phyloP scores from a whole-genome alignment of 1,140 invertebrate genomes.

The Uloborus diversus region DNA sequence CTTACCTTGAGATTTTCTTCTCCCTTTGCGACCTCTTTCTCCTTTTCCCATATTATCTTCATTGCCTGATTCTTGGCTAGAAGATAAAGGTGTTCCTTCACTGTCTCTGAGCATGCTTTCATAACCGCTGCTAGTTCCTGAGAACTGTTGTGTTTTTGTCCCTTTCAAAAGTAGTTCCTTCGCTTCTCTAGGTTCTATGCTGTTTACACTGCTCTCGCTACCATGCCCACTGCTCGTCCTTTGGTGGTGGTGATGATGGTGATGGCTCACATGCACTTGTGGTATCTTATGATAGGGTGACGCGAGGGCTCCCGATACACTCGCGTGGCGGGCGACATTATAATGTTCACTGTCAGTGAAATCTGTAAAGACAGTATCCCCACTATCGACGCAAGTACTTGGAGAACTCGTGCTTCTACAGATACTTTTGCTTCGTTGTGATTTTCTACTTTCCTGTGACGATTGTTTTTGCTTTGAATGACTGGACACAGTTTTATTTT shows the following conservation, averaged over 20 bases:
- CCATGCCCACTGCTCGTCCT: constrained; percentile 50
- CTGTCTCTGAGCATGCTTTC: constrained; percentile 85
- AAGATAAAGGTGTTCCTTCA: constrained; percentile 70
- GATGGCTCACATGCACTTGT: constrained; percentile 29
- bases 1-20: constrained; percentile 41
- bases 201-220: constrained; percentile 44
- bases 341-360: constrained; percentile 49
- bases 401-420: constrained; percentile 44
- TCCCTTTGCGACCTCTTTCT: constrained; percentile 38
- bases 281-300: constrained; percentile 34
- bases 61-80: constrained; percentile 65
- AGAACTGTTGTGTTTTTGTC: constrained; percentile 45
- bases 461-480: constrained; percentile 32
- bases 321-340: constrained; percentile 23
- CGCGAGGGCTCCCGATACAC: constrained; percentile 31
- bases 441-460: constrained; percentile 23
- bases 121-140: constrained; percentile 72
- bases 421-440: constrained; percentile 29
- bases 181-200: constrained; percentile 33
- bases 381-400: constrained; percentile 44
- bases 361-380: constrained; percentile 41
- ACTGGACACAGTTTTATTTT: background rate
- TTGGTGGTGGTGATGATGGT: constrained; percentile 34
- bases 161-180: constrained; percentile 43
- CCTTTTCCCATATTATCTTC: constrained; percentile 58